Conservation (phyloP, 2,888 invertebrate genomes). For the Andrena trimmerana region DNA sequence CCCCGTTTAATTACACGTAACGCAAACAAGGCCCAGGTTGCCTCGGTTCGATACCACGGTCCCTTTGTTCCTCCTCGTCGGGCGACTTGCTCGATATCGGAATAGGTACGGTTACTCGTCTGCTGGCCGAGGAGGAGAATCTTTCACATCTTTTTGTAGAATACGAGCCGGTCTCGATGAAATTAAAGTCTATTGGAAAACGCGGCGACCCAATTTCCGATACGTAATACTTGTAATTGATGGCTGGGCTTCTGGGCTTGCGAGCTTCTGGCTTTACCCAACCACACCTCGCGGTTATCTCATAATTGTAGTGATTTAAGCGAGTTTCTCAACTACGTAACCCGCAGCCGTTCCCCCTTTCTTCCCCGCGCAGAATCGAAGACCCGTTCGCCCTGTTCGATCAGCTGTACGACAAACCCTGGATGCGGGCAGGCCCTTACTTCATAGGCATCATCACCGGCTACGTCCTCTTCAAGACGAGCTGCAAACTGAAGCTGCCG, state of each 20-base stretch:
- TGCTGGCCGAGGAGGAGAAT: background rate
- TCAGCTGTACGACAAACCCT: conserved; percentile 93
- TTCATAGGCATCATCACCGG: conserved; percentile 92
- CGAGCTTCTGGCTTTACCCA: conserved; percentile 9
- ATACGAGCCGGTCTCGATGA: background rate
- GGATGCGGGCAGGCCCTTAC: conserved; percentile 93
- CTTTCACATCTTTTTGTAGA: background rate
- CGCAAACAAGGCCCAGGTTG: background rate
- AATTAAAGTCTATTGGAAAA: conserved; percentile 3
- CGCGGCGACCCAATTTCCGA: conserved; percentile 6
- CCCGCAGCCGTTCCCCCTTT: background rate
- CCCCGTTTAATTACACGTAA: background rate
- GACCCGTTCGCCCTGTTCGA: conserved; percentile 94
- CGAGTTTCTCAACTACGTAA: background rate
- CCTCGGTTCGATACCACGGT: background rate
- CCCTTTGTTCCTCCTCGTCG: no score
- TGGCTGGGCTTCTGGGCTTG: conserved; percentile 22
- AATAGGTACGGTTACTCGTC: background rate
- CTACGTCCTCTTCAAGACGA: conserved; percentile 90
- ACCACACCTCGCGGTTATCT: background rate
- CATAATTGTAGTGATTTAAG: conserved; percentile 19
- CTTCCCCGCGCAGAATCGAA: conserved; percentile 86
- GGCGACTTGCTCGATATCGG: background rate
- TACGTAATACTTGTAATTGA: conserved; percentile 33
- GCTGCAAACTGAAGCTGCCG: conserved; percentile 87